Evolutionary conservation across 2,113 vertebrate species (phyloP).

Genomic region (Arizona elegans): DNA sequence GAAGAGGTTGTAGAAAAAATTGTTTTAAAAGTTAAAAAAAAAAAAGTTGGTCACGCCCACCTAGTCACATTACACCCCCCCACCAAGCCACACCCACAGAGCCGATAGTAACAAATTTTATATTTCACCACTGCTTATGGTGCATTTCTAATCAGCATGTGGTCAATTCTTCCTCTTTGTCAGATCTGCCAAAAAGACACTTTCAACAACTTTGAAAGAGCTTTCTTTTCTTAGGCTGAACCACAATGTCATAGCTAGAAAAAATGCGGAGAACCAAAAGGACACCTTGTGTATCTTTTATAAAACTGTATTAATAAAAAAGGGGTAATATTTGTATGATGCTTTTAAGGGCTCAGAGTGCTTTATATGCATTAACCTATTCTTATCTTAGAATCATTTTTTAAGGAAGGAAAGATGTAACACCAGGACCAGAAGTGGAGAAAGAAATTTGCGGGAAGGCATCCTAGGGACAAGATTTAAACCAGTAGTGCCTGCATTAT

Average conservation of each 20-base stretch:
- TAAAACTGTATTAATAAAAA: background rate
- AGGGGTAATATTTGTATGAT: background rate
- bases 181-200: background rate
- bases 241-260: background rate
- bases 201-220: background rate
- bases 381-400: background rate
- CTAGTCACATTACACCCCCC: no score
- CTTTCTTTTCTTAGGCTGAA: background rate
- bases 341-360: background rate
- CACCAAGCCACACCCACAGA: no score
- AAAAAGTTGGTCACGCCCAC: no score
- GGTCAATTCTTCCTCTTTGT: no score
- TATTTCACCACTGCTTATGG: no score
- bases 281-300: background rate
- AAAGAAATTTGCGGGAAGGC: background rate
- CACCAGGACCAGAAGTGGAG: background rate
- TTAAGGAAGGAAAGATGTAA: background rate
- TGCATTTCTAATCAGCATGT: background rate
- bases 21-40: no score
- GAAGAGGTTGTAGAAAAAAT: no score
- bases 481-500: background rate
- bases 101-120: no score
- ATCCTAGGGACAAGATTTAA: background rate
- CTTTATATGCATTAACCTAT: background rate
- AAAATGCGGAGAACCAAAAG: background rate